Conservation (phyloP, 2,888 invertebrate genomes). For the Phlogophora meticulosa region DNA sequence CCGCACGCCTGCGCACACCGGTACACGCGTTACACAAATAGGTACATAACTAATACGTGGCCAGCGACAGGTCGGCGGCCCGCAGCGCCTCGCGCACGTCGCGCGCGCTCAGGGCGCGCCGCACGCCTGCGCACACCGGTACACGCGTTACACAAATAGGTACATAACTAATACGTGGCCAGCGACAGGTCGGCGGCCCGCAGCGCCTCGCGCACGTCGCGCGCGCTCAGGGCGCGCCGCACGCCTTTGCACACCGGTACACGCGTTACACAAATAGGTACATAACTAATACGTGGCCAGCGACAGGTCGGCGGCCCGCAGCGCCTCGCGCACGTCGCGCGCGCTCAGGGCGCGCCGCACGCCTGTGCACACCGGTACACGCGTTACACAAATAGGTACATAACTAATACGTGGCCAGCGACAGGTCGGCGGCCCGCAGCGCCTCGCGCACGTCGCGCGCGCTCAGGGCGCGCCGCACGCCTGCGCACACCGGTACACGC, state of each 20-base stretch:
- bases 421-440: conserved; percentile 84
- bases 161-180: conserved; percentile 77
- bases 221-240: conserved; percentile 72
- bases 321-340: conserved; percentile 76
- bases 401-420: conserved; percentile 84
- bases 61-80: conserved; percentile 85
- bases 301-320: conserved; percentile 85
- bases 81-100: conserved; percentile 81
- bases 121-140: conserved; percentile 72
- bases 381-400: background rate
- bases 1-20: conserved; percentile 73
- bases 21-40: background rate
- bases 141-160: background rate
- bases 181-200: conserved; percentile 86
- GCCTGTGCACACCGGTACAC: conserved; percentile 67
- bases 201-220: conserved; percentile 78
- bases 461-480: conserved; percentile 76
- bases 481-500: conserved; percentile 61
- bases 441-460: conserved; percentile 76
- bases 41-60: conserved; percentile 74
- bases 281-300: conserved; percentile 83
- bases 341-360: conserved; percentile 75
- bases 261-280: background rate
- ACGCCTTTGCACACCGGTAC: conserved; percentile 71
- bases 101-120: conserved; percentile 72